Evolutionary conservation across 2,888 invertebrate species (phyloP), one percentile per base, ranked within the genome.

Genomic region (Pachliopta kotzebuea): DNA sequence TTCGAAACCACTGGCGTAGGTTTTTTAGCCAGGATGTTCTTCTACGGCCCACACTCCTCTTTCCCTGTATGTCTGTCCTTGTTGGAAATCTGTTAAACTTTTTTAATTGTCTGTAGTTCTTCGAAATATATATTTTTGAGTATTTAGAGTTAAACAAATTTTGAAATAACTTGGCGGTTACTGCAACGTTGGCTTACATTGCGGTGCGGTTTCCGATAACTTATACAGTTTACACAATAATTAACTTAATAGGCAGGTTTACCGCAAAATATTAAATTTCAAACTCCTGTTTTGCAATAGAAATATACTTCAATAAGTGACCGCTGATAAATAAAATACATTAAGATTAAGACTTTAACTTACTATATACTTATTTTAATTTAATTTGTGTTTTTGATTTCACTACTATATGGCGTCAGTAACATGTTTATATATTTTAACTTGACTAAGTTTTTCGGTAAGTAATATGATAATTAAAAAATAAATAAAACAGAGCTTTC

Each of bases 151-250:
- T 45, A 18, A 52, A 52, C 21, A 21, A 56, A 23, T 45, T 63
- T 14, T 45, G 58, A 42, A 21, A 42, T 26, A 17, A 58, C 42
- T 26, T 18, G 20, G 53, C 37, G 4, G 50, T 53, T 29, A 18
- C n/a, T n/a, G 58, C 24, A 58, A 52, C 26, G 8, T 23, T 53
- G 17, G 26, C 42, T 42, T 21, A 53, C 31, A 53, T 53, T 63
- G 63, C 63, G 63, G 63, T 63, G 63, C 63, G 63, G 63, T 58
- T 58, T 58, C 63, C 58, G 54, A 53, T 37, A 42, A 62, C 24
- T 53, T 63, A 53, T 37, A 58, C 57, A 42, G 29, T 54, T 63
- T 63, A 45, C 58, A 53, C 58, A 63, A 63, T 63, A 54, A 63
- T 57, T 26, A 58, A 57, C 42, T 45, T n/a, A 29, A 26, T 54